A percentile compares a stretch with the other conserved stretches of the same genome.
Evolutionary conservation across 1,140 invertebrate genomes (phyloP).

Genomic region (Colletes gigas): DNA sequence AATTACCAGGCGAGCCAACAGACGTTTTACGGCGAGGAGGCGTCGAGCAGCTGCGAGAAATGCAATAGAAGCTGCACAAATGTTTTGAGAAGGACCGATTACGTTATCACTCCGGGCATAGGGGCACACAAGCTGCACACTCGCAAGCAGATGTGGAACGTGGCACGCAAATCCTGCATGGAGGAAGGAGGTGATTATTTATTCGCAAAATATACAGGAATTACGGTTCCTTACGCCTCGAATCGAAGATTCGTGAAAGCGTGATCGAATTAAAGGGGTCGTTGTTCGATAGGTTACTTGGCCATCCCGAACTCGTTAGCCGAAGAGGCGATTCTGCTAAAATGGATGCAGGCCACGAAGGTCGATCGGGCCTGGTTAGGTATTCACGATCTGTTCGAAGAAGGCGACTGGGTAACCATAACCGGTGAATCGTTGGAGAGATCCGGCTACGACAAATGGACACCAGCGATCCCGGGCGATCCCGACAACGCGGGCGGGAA

Average conservation of each 20-base stretch:
- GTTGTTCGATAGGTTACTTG: conserved; percentile 37
- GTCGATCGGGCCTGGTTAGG: conserved; percentile 37
- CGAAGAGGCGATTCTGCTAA: conserved; percentile 20
- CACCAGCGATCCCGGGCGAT: neutral
- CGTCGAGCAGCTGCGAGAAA: no score
- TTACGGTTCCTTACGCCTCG: no score
- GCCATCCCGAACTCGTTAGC: conserved; percentile 16
- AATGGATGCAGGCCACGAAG: neutral
- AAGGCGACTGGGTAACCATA: no score
- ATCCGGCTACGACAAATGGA: conserved; percentile 37
- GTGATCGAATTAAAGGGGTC: no score
- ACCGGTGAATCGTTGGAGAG: conserved; percentile 25
- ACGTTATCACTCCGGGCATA: conserved; percentile 6
- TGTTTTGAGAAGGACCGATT: neutral
- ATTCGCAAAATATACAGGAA: no score
- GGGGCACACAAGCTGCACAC: conserved; percentile 33
- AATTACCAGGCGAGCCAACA: conserved; percentile 5
- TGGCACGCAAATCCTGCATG: conserved; percentile 29
- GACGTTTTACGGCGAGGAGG: neutral
- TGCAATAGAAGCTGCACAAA: neutral
- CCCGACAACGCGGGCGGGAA: conserved; percentile 26
- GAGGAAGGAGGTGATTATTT: conserved; percentile 35
- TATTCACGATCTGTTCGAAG: conserved; percentile 48
- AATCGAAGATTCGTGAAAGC: no score
- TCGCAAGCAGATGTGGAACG: conserved; percentile 18